Conservation (phyloP, 2,113 vertebrate species). For the Macrotus californicus region DNA sequence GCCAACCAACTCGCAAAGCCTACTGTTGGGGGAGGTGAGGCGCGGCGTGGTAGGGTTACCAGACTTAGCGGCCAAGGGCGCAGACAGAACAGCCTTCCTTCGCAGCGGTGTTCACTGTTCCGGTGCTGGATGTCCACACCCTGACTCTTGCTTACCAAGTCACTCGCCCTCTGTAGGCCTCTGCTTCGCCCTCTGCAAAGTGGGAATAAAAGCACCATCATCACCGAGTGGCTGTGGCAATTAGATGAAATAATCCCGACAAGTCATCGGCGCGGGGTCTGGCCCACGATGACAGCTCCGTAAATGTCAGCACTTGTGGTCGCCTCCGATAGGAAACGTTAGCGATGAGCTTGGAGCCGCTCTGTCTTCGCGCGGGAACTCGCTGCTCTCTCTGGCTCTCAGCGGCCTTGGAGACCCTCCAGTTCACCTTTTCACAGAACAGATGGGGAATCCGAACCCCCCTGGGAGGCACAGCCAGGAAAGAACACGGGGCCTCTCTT, state of each 20-base stretch:
- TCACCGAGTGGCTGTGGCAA: neutral
- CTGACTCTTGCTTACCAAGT: neutral
- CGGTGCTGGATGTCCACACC: neutral
- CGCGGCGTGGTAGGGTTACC: fast-evolving
- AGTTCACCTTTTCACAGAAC: neutral
- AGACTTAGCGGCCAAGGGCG: neutral
- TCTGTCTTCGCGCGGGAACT: too few relatives aligned
- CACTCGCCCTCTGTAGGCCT: neutral
- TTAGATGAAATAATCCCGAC: neutral
- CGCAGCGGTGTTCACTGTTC: neutral
- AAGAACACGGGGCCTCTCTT: neutral
- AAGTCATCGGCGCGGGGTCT: neutral
- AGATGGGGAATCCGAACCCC: neutral
- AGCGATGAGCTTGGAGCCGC: neutral
- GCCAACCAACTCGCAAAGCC: neutral
- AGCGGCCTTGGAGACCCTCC: neutral
- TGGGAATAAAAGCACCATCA: neutral
- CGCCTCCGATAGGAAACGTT: neutral
- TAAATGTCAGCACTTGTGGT: neutral
- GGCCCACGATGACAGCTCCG: too few relatives aligned
- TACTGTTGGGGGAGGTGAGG: neutral
- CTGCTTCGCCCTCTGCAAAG: neutral
- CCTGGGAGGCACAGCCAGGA: neutral
- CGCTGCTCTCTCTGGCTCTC: neutral
- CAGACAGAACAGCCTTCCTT: neutral